Evolutionary conservation across 2,888 invertebrate genomes (phyloP).

Genomic region (Parnassius orleans): DNA sequence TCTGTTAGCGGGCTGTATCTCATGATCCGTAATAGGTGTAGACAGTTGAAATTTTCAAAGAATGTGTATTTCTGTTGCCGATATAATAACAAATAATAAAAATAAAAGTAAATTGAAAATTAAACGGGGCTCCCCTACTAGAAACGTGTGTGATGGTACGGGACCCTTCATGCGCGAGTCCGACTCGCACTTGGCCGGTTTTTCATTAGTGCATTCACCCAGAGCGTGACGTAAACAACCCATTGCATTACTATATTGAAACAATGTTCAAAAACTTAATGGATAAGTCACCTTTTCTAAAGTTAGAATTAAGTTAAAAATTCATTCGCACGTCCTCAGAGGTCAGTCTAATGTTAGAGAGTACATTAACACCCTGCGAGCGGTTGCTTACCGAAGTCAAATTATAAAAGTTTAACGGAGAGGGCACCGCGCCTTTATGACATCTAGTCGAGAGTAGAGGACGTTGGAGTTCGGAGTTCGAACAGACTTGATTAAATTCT

Average conservation of each 20-base stretch:
- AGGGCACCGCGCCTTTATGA: conserved; percentile 1
- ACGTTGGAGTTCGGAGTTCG: neutral
- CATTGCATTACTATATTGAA: neutral
- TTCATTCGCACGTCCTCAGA: conserved; percentile 13
- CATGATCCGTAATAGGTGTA: no score
- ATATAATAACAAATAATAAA: no score
- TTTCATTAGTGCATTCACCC: neutral
- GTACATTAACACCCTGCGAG: conserved; percentile 10
- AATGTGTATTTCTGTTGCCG: no score
- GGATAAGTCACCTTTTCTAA: conserved; percentile 8
- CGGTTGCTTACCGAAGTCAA: conserved; percentile 4
- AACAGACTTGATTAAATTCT: no score
- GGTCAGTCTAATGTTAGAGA: conserved; percentile 21
- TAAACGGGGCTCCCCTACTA: no score
- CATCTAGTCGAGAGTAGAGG: neutral
- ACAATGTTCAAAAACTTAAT: neutral
- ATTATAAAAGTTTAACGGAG: conserved; percentile 6
- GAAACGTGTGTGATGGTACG: no score
- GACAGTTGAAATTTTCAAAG: no score
- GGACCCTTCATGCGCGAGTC: no score
- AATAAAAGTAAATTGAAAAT: no score
- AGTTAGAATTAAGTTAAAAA: conserved; percentile 14
- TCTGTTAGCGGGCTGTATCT: no score
- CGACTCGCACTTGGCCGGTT: no score
- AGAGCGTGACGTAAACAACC: neutral